Percentiles rank a stretch among this genome's conserved stretches.
phyloP scores from a whole-genome alignment of 2,797 vertebrate genomes.

The Ctenochaetus hawaiiensis region DNA sequence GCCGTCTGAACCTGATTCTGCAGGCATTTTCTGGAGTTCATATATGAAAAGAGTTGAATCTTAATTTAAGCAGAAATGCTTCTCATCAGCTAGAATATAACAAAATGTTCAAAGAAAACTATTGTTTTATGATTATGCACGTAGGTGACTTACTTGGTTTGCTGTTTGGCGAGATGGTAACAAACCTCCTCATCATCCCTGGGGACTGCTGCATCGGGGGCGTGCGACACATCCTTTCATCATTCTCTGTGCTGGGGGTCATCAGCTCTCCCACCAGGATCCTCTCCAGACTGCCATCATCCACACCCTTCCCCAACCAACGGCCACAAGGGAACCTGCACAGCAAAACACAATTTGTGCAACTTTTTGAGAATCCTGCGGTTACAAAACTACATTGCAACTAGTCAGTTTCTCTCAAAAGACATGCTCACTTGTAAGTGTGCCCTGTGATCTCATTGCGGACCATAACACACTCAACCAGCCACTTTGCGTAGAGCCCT shows the following conservation, averaged over 20 bases:
- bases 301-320: constrained; percentile 98
- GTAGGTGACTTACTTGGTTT: constrained; percentile 91
- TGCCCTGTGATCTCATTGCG: constrained; percentile 99
- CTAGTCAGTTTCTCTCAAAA: not conserved
- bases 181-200: constrained; percentile 97
- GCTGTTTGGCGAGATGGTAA: constrained; percentile 97
- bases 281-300: constrained; percentile 97
- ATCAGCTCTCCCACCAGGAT: constrained; percentile 96
- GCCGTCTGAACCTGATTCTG: too few relatives aligned
- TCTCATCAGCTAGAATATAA: not conserved
- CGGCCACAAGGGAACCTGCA: constrained; percentile 97
- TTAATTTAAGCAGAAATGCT: constrained; percentile 2
- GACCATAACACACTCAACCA: constrained; percentile 96
- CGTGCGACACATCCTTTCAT: constrained; percentile 94
- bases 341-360: not conserved
- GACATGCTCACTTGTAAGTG: constrained; percentile 94
- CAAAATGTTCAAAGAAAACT: not conserved
- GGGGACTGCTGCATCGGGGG: constrained; percentile 98
- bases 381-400: not conserved
- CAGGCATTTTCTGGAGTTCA: too few relatives aligned
- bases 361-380: not conserved
- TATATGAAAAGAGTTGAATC: not conserved
- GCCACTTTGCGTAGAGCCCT: constrained; percentile 98
- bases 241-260: constrained; percentile 90
- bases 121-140: not conserved